Evolutionary conservation across 2,797 vertebrate species (phyloP).

Genomic region (Cottoperca gobio): DNA sequence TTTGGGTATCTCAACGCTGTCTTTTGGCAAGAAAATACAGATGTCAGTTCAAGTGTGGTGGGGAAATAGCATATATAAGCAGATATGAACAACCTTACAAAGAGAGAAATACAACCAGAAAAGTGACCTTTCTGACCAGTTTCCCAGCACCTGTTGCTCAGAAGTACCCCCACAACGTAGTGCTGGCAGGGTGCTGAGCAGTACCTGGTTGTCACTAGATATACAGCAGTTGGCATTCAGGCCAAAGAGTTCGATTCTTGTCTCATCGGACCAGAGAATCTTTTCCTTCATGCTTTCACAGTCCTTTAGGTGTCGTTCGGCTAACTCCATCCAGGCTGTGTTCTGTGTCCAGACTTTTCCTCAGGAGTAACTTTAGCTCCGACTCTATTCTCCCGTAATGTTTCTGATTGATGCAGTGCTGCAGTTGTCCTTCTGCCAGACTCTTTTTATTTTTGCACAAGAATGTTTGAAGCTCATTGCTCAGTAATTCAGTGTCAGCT

Average conservation of each 20-base stretch:
- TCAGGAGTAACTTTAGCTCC: slow-evolving; percentile 41
- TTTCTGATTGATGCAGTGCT: slow-evolving; percentile 49
- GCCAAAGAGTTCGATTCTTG: slow-evolving; percentile 49
- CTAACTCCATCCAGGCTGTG: slow-evolving; percentile 45
- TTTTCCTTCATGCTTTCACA: slow-evolving; percentile 60
- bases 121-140: slow-evolving; percentile 30
- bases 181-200: slow-evolving; percentile 12
- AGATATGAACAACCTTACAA: slow-evolving; percentile 4
- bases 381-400: slow-evolving; percentile 45
- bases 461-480: slow-evolving; percentile 36
- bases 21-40: slow-evolving; percentile 28
- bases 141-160: slow-evolving; percentile 38
- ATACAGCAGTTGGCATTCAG: slow-evolving; percentile 39
- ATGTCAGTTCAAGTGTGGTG: slow-evolving; percentile 10
- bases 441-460: slow-evolving; percentile 43
- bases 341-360: too few species aligned
- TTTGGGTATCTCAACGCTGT: not conserved
- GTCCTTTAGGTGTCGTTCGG: slow-evolving; percentile 58
- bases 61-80: slow-evolving; percentile 19
- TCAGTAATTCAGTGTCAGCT: slow-evolving; percentile 54
- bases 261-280: slow-evolving; percentile 62
- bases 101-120: slow-evolving; percentile 17
- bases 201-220: slow-evolving; percentile 49
- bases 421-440: slow-evolving; percentile 35
- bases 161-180: slow-evolving; percentile 17